These are phyloP conservation scores for Collichthys lucidus DNA, from an alignment of 2,113 vertebrate genomes.

Conservation along the genomic window DNA sequence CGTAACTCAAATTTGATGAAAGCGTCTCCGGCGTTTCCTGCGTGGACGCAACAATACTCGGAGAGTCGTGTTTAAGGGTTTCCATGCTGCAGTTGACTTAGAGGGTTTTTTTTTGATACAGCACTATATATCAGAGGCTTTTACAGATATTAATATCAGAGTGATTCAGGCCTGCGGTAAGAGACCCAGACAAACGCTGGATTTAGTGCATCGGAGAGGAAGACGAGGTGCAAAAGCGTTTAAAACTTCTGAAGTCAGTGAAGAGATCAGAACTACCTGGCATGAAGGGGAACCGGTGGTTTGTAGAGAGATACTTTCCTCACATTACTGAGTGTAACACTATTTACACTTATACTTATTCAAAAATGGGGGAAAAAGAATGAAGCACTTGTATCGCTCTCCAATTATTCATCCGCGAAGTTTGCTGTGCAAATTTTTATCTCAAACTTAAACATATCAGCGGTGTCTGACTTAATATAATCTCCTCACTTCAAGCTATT, in stretches of 20 bases:
- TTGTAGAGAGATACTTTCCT: conserved; percentile 42
- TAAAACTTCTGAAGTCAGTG: conserved; percentile 39
- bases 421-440: background rate
- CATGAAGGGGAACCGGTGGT: background rate
- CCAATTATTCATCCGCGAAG: background rate
- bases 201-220: conserved; percentile 39
- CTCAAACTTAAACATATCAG: background rate
- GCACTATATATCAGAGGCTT: conserved; percentile 60
- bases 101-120: conserved; percentile 3
- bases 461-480: background rate
- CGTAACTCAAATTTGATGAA: conserved; percentile 71
- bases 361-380: rapidly evolving
- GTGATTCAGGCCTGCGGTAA: conserved; percentile 34
- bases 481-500: background rate
- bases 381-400: background rate
- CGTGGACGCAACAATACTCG: conserved; percentile 20
- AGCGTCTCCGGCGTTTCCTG: background rate
- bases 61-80: conserved; percentile 32
- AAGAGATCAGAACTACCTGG: conserved; percentile 43
- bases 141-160: conserved; percentile 68
- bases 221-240: conserved; percentile 52
- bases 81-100: conserved; percentile 14
- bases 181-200: conserved; percentile 57
- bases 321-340: conserved; percentile 20
- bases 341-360: conserved; percentile 2